phyloP scores from a whole-genome alignment of 2,888 invertebrate species.

The Sphaeridia pumilis region DNA sequence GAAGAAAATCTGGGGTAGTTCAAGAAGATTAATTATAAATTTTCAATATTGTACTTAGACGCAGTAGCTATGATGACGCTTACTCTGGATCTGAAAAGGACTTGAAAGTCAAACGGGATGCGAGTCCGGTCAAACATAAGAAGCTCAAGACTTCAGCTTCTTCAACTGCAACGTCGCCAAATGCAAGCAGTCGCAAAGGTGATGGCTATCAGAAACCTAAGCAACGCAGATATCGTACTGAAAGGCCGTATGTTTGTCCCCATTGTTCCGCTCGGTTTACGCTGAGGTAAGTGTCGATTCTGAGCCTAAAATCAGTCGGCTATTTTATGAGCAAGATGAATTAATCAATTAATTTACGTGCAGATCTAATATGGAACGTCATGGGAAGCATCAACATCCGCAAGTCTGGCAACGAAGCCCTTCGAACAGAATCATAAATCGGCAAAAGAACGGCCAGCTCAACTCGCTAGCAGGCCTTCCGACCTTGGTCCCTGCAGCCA shows the following conservation, averaged over 20 bases:
- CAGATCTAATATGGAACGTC: slow-evolving; percentile 83
- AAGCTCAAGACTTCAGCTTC: slow-evolving; percentile 15
- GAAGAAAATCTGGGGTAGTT: no score
- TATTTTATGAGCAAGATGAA: no score
- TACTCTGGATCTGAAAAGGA: slow-evolving; percentile 9
- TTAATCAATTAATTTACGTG: not conserved
- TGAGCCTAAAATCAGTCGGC: no score
- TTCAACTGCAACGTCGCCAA: slow-evolving; percentile 14
- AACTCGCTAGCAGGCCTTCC: slow-evolving; percentile 22
- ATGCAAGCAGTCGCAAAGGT: no score
- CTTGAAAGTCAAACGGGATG: slow-evolving; percentile 9
- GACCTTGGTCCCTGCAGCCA: slow-evolving; percentile 26
- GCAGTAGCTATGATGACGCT: slow-evolving; percentile 14
- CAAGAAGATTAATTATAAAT: no score
- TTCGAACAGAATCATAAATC: slow-evolving; percentile 30
- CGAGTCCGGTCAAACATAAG: slow-evolving; percentile 8
- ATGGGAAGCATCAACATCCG: slow-evolving; percentile 88
- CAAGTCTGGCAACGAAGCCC: slow-evolving; percentile 75
- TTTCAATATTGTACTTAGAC: slow-evolving; percentile 6
- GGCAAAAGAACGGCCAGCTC: slow-evolving; percentile 22
- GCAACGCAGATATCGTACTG: slow-evolving; percentile 76
- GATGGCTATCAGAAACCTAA: slow-evolving; percentile 70
- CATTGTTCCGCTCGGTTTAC: slow-evolving; percentile 85
- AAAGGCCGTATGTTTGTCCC: slow-evolving; percentile 79
- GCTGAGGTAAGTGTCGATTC: slow-evolving; percentile 43